Conservation (phyloP, 2,113 vertebrate species). For the Strix uralensis region DNA sequence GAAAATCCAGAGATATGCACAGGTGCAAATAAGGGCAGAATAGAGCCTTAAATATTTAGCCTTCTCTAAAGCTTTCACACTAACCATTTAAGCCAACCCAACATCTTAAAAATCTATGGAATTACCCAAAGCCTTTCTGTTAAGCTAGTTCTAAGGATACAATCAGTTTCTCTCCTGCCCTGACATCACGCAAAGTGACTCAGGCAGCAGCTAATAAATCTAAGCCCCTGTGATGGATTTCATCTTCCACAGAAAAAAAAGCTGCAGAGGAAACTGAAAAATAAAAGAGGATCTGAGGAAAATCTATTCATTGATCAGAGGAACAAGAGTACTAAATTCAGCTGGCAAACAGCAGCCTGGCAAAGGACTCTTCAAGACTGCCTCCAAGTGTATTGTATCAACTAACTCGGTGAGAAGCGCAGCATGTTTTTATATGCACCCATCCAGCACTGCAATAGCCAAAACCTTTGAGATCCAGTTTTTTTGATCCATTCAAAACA, state of each 20-base stretch:
- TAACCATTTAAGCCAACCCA: slow-evolving; percentile 55
- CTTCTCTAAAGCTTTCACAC: slow-evolving; percentile 1
- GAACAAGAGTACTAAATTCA: not conserved
- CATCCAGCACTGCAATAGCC: not conserved
- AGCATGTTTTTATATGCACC: not conserved
- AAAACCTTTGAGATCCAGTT: not conserved
- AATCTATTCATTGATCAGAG: not conserved
- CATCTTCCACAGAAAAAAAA: not conserved
- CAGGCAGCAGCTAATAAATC: slow-evolving; percentile 57
- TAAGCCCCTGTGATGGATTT: slow-evolving; percentile 39
- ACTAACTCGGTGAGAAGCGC: not conserved
- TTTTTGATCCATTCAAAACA: not conserved
- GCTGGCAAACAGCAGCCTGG: not conserved
- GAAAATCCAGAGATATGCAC: not conserved
- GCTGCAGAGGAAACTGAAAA: not conserved
- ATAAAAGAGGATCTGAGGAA: not conserved
- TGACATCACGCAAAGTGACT: not conserved
- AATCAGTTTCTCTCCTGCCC: not conserved
- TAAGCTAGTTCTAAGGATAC: slow-evolving; percentile 3
- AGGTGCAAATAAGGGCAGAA: not conserved
- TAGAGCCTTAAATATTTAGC: slow-evolving; percentile 10
- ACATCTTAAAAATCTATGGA: slow-evolving; percentile 10
- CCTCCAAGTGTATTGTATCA: not conserved
- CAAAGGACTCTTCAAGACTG: not conserved
- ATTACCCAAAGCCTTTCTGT: slow-evolving; percentile 36